Base-by-base conservation (phyloP, 2,797 vertebrate species). In the Chelon labrosus region DNA sequence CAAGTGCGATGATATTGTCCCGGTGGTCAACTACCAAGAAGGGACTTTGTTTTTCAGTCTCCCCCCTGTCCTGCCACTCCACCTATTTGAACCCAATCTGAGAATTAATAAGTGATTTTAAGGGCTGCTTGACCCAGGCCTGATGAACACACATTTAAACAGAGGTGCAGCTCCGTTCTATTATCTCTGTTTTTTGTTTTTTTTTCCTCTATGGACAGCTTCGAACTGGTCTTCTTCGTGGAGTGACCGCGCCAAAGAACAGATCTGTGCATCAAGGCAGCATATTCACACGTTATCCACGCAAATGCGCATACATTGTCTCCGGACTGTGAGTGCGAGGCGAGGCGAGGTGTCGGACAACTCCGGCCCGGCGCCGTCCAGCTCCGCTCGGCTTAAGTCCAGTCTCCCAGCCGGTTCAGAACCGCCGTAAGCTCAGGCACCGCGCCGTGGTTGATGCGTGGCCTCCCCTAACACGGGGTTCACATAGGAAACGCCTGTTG, bases 201-300 rank as follows among this genome's bases (percentile, higher is more conserved):
- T 66, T 51, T 46, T 75, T 44, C 59, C 76, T 79, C 56, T 66
- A 58, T 35, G 47, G 82, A 82, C 73, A 39, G 69, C 59, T 72
- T 80, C 64, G 65, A 38, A 64, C 57, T 41, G 71, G 80, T 87
- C 77, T 77, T 75, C 74, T 22, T 22, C 22, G 22, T 82, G 62
- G 80, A 81, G 80, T 74, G 81, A 89, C 69, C 84, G 78, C 74
- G 80, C 89, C 91, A 91, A 91, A 91, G 89, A 91, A 84, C 84
- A 73, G 85, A 83, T 85, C 73, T 77, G 67, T 81, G 76, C 67
- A 60, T 77, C 67, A 66, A 76, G 85, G 75, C 86, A 75, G 73
- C 85, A 37, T 74, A 71, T 80, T 75, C 78, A 69, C 78, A 74
- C 70, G 68, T 38, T 63, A 77, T 61, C 55, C 31, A 72, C 73